A percentile compares a stretch with the other conserved stretches of the same genome.
phyloP scores from a whole-genome alignment of 2,888 invertebrate genomes.

The Cyclophora punctaria region DNA sequence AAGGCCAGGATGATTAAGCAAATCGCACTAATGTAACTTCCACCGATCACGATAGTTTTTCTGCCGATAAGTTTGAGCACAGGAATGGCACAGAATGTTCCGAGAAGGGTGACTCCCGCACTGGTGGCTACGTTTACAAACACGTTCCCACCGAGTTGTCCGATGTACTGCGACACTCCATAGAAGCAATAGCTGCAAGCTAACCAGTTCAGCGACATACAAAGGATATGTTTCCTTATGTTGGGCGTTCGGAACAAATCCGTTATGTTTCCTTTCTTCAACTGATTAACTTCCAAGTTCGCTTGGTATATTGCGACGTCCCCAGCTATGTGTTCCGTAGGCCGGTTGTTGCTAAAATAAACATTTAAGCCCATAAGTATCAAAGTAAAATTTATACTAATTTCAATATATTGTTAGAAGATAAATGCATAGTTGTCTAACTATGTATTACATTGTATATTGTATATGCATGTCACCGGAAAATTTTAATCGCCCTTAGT shows the following conservation, averaged over 20 bases:
- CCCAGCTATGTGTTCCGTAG: conserved; percentile 56
- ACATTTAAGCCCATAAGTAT: too few relatives aligned
- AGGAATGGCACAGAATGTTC: conserved; percentile 78
- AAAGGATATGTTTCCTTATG: conserved; percentile 80
- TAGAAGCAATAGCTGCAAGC: conserved; percentile 85
- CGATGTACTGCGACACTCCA: conserved; percentile 88
- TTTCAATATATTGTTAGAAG: too few relatives aligned
- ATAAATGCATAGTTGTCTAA: too few relatives aligned
- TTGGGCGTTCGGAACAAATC: conserved; percentile 84
- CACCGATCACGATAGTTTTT: conserved; percentile 77
- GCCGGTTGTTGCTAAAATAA: conserved; percentile 59
- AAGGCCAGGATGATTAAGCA: conserved; percentile 77
- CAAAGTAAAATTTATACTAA: too few relatives aligned
- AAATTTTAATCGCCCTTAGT: too few relatives aligned
- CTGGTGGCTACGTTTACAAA: conserved; percentile 88
- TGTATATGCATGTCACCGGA: too few relatives aligned
- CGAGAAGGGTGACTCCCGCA: conserved; percentile 76
- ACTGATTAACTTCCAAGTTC: conserved; percentile 36
- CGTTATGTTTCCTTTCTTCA: conserved; percentile 71
- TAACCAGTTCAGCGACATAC: conserved; percentile 85
- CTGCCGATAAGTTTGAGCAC: conserved; percentile 80
- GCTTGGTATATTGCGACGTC: conserved; percentile 54
- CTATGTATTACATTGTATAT: too few relatives aligned
- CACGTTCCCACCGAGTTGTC: conserved; percentile 84
- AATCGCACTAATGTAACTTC: conserved; percentile 76